phyloP scores from a whole-genome alignment of 2,797 vertebrate genomes.

The Alca torda region DNA sequence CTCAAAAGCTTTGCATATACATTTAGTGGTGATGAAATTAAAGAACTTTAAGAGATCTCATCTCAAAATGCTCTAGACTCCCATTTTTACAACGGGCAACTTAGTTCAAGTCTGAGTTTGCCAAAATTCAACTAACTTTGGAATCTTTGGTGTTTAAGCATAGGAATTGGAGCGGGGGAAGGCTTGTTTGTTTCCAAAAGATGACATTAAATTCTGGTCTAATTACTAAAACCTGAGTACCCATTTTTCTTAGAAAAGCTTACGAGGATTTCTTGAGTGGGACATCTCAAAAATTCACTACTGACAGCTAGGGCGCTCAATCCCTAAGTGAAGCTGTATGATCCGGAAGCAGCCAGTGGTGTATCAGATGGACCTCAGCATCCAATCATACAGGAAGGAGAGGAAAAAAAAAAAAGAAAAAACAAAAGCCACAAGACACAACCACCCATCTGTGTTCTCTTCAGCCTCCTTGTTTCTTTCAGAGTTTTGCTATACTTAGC shows the following conservation, averaged over 20 bases:
- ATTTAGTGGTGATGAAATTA: not conserved
- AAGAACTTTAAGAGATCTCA: not conserved
- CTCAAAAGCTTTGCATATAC: not conserved
- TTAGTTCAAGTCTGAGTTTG: not conserved
- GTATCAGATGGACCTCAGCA: not conserved
- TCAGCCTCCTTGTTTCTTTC: not conserved
- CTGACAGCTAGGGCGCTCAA: not conserved
- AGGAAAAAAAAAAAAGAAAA: not conserved
- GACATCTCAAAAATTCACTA: not conserved
- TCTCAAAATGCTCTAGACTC: not conserved
- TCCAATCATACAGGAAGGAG: not conserved
- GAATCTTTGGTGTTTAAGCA: not conserved
- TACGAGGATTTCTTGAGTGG: not conserved
- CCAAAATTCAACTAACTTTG: too few species aligned
- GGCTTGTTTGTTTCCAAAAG: not conserved
- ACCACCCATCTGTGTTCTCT: not conserved
- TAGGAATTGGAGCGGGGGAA: rapidly evolving
- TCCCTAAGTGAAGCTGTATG: not conserved
- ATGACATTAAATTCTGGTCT: not conserved
- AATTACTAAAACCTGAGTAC: not conserved
- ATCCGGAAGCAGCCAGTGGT: not conserved
- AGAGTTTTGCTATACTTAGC: not conserved
- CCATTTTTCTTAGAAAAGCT: not conserved
- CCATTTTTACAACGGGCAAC: not conserved
- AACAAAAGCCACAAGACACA: not conserved